A percentile compares a stretch with the other conserved stretches of the same genome.
Evolutionary conservation across 2,113 vertebrate species (phyloP).

Genomic region (Hemiprocne comata): DNA sequence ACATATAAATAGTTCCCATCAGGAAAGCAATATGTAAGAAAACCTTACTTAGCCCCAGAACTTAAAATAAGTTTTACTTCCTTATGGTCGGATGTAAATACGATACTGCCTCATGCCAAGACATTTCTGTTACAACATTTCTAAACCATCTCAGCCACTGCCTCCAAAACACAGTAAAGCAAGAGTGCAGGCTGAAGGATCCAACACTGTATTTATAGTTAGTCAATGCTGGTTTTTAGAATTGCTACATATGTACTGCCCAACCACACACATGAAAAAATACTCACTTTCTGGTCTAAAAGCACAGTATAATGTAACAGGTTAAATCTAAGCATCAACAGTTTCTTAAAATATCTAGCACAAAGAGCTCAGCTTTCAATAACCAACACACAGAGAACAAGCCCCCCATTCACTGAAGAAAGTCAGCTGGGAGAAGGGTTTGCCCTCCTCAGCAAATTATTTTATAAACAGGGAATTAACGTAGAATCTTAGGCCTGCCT

Average conservation of each 20-base stretch:
- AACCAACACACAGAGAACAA: constrained; percentile 57
- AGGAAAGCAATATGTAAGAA: not conserved
- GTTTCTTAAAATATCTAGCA: constrained; percentile 66
- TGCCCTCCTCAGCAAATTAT: constrained; percentile 64
- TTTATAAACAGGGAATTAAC: constrained; percentile 58
- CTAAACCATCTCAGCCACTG: constrained; percentile 6
- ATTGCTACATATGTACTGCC: constrained; percentile 21
- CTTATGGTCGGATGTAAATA: constrained; percentile 6
- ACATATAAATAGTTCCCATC: not conserved
- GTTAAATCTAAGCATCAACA: constrained; percentile 37
- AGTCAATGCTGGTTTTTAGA: constrained; percentile 27
- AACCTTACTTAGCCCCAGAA: not conserved
- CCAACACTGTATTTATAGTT: constrained; percentile 32
- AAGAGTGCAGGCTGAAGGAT: constrained; percentile 32
- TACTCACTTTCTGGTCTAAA: constrained; percentile 27
- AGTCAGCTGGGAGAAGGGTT: constrained; percentile 46
- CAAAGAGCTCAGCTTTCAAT: constrained; percentile 60
- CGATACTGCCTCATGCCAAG: not conserved
- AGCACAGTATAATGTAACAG: constrained; percentile 16
- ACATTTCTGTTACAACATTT: constrained; percentile 25
- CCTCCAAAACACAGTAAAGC: constrained; percentile 17
- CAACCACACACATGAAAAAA: constrained; percentile 22
- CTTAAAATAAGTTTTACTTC: constrained; percentile 25
- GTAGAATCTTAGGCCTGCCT: constrained; percentile 27
- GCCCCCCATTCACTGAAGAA: constrained; percentile 51